Evolutionary conservation across 1,140 invertebrate genomes (phyloP).

Genomic region (Drosophila leontia): DNA sequence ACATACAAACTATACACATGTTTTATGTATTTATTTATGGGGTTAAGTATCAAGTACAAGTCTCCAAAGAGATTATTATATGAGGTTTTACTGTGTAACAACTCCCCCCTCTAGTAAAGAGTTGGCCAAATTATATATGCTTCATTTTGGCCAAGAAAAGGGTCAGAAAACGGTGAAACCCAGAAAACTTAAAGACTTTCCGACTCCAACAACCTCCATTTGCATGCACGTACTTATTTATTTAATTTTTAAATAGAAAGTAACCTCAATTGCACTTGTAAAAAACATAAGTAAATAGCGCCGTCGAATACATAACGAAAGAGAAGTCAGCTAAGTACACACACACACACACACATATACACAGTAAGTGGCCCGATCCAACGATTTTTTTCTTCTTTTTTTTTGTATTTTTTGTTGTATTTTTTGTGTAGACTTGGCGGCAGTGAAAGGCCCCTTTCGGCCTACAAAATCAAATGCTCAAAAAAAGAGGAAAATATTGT

Average conservation of each 20-base stretch:
- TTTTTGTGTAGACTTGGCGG: slow-evolving; percentile 7
- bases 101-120: neutral
- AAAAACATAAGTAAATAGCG: slow-evolving; percentile 77
- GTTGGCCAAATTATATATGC: neutral
- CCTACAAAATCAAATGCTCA: slow-evolving; percentile 29
- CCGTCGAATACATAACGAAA: slow-evolving; percentile 45
- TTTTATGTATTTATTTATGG: slow-evolving; percentile 3
- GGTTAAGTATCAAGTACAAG: neutral
- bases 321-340: slow-evolving; percentile 30
- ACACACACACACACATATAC: slow-evolving; percentile 19
- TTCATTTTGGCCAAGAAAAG: slow-evolving; percentile 15
- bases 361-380: slow-evolving; percentile 6
- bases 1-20: neutral
- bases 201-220: slow-evolving; percentile 47
- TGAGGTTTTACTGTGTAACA: neutral
- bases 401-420: neutral
- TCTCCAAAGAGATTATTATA: neutral
- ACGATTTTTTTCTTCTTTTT: slow-evolving; percentile 5
- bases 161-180: slow-evolving; percentile 4
- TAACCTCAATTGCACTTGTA: slow-evolving; percentile 79
- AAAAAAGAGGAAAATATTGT: neutral
- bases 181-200: slow-evolving; percentile 13
- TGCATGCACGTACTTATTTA: slow-evolving; percentile 71
- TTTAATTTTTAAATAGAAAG: slow-evolving; percentile 78
- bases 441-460: slow-evolving; percentile 46